Evolutionary conservation across 2,797 vertebrate species (phyloP), one percentile per base, ranked within the genome.

Genomic region (Siniperca scherzeri): DNA sequence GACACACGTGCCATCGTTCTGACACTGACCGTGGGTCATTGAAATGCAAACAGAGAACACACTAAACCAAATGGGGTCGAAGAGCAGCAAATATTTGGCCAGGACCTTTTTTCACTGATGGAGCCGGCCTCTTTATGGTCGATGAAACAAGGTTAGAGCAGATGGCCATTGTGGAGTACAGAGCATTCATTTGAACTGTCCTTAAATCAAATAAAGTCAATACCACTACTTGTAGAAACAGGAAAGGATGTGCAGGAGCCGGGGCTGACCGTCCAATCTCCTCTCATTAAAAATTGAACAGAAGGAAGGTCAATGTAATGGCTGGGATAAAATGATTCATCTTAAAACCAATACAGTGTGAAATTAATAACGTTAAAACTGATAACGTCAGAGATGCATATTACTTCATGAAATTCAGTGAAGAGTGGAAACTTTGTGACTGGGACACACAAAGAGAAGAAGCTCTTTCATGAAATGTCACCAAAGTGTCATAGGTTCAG

Each of bases 31-130:
- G 90, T 48, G 87, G 94, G 94, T 94, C 93, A 94, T 92, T 94
- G 92, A 92, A 93, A 92, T 84, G 91, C 94, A 96, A 96, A 96
- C 94, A 96, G 56, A 87, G 88, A 92, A 91, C 94, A 90, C 90
- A 87, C 90, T 92, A 91, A 89, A 92, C 89, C 91, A 91, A 94
- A 94, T 93, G 92, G 91, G 92, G 93, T 95, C 91, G 91, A 92
- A 94, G 95, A 94, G 94, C 91, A 88, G 92, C 93, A 96, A 96
- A 96, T 95, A 96, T 96, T 96, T 96, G 93, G 93, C 92, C 94
- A 94, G 85, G 91, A 91, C 88, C 88, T 64, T 74, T 86, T 89
- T 88, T 90, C 86, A 77, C 88, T 92, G 91, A 92, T 91, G 92
- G 89, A 90, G 91, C 87, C 86, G 64, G 85, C 87, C 88, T 92